Evolutionary conservation across 2,797 vertebrate species (phyloP).

Genomic region (Paratrypauchen microcephalus): DNA sequence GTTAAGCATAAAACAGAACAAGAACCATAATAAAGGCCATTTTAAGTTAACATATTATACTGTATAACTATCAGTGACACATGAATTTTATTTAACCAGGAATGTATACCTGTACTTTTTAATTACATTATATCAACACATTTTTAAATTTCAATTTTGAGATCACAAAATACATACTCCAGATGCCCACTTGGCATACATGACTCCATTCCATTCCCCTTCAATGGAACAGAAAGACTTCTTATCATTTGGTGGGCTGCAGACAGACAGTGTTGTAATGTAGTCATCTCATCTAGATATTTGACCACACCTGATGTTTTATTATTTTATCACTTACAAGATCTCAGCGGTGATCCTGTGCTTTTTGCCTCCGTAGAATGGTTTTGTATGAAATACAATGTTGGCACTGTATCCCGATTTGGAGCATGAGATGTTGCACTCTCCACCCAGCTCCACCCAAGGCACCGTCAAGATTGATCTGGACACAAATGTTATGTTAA

Average conservation of each 20-base stretch:
- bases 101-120: too few relatives aligned
- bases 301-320: not conserved
- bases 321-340: conserved; percentile 80
- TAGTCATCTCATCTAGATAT: not conserved
- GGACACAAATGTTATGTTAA: conserved; percentile 42
- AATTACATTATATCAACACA: too few relatives aligned
- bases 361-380: conserved; percentile 98
- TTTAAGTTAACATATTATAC: too few relatives aligned
- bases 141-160: not conserved
- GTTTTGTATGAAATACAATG: conserved; percentile 97
- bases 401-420: conserved; percentile 95
- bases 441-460: conserved; percentile 97
- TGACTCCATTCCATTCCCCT: conserved; percentile 98
- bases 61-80: too few relatives aligned
- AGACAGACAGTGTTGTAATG: conserved; percentile 23
- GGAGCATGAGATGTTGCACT: conserved; percentile 95
- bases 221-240: conserved; percentile 95
- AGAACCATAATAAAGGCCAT: not conserved
- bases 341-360: conserved; percentile 97
- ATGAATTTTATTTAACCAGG: too few relatives aligned
- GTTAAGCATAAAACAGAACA: not conserved
- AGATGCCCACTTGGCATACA: conserved; percentile 91
- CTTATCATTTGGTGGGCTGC: conserved; percentile 94
- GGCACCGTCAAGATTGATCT: conserved; percentile 99
- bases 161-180: conserved; percentile 82